These are phyloP conservation scores for Caenorhabditis briggsae DNA, from an alignment of 1,140 invertebrate genomes.

Conservation along the genomic window DNA sequence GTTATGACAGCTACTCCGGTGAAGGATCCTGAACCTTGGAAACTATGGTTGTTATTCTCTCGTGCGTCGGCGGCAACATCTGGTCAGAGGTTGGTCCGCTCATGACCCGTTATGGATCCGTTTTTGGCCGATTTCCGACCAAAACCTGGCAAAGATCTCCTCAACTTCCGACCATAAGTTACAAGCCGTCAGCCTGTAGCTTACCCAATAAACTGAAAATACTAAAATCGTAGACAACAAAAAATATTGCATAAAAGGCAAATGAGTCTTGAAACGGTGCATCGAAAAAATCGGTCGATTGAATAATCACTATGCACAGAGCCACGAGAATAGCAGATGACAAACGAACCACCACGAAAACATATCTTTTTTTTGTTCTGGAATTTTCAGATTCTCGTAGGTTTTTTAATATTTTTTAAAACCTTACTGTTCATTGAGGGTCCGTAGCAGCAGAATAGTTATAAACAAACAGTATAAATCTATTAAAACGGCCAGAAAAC, in stretches of 20 bases:
- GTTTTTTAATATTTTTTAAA: not conserved
- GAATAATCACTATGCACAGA: not conserved
- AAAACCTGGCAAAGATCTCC: no score
- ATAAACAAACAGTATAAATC: not conserved
- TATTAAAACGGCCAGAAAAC: not conserved
- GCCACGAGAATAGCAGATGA: constrained; percentile 13
- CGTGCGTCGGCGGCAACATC: no score
- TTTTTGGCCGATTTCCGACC: no score
- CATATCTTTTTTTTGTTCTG: not conserved
- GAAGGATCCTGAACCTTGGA: not conserved
- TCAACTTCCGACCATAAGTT: no score
- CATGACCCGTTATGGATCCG: no score
- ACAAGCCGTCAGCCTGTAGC: not conserved
- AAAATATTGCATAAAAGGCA: constrained; percentile 3
- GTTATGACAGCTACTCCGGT: constrained; percentile 5
- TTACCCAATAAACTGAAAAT: constrained; percentile 29
- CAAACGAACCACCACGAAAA: not conserved
- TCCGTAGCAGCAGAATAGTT: not conserved
- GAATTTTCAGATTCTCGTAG: not conserved
- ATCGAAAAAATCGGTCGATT: not conserved
- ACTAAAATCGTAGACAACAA: constrained; percentile 31
- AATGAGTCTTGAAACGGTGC: not conserved
- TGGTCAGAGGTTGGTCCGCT: no score
- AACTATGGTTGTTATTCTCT: not conserved
- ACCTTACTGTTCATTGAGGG: not conserved